Base-by-base conservation (phyloP, 2,113 vertebrate genomes). In the Donacobius atricapilla region DNA sequence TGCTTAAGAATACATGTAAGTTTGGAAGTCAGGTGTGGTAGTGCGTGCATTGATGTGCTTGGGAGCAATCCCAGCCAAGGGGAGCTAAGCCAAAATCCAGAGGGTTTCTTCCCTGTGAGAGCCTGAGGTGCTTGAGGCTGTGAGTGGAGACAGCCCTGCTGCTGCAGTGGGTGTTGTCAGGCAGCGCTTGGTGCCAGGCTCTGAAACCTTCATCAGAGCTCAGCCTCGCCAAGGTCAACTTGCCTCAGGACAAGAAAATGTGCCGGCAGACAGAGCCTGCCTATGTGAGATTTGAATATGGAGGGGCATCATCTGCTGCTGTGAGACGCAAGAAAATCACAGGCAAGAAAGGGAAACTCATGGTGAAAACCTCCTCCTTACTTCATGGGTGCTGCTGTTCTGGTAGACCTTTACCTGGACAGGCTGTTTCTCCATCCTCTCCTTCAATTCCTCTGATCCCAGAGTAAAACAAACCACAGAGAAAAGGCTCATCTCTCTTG, bases 31-130 rank as follows among this genome's bases (percentile, higher is more conserved):
- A n/a, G 40, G 21, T 54, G 47, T 7, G 7, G 6, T 45, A 42
- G 42, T 1, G 9, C 28, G 16, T 78, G 15, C 1, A 0, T 1
- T 23, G 28, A 10, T 84, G 33, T 12, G 18, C 12, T 19, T 69
- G 92, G 90, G 82, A 90, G 57, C 28, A 53, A 19, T 83, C 82
- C 70, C 88, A 88, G 66, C 28, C 28, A 10, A 39, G 58, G 58
- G 23, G 12, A 40, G 50, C 58, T n/a, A 7, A 48, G 30, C 92
- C 92, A 88, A 50, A 88, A 86, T 47, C 13, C 77, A 54, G 39
- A 22, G 35, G 35, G 15, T 45, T 72, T 15, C 14, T 0, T 33
- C 30, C 18, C 27, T 19, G 28, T 4, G 42, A 8, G 58, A 47
- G 50, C 14, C 13, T 71, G 53, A 53, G 56, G 73, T 56, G 35